Base-by-base conservation (phyloP, 2,797 vertebrate genomes). In the Nyctibius grandis region DNA sequence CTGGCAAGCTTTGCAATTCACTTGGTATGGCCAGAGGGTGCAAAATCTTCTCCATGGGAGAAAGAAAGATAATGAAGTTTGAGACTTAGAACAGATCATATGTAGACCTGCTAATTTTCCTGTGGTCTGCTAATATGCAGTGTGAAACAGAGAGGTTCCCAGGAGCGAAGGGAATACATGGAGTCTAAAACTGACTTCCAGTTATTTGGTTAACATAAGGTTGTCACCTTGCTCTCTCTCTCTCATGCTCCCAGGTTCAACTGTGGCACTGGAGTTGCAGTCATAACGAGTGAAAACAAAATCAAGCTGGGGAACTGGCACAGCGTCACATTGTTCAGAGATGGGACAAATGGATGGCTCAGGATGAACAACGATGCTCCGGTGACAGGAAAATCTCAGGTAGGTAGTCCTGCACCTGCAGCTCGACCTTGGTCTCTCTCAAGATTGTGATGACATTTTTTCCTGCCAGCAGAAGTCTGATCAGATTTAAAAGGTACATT, bases 251-350 rank as follows among this genome's bases (percentile, higher is more conserved):
- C 22, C 94, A 99, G 99, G 97, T 99, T 99, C 97, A 99, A 99
- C 91, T 99, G 99, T 88, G 99, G 99, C 20, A 99, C 99, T 3
- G 99, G 99, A 47, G 96, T 98, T 8, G 99, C 99, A 38, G 94
- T 98, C 89, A 98, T 99, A 65, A 64, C 96, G 2, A 99, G 99
- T 61, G 98, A 99, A 83, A 98, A 98, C 89, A 98, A 95, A 59
- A 88, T 99, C 76, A 98, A 98, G 69, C 96, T 98, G 25, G 99
- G 99, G 17, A 98, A 95, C 83, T 99, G 99, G 99, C 98, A 99
- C 96, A 98, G 91, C 0, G 98, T 98, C 51, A 98, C 97, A 0
- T 34, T 99, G 70, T 99, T 98, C 97, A 98, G 99, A 96, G 99
- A 99, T 0, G 99, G 99, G 34, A 95, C 97, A 85, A 98, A 98